These are phyloP conservation scores for Arctia plantaginis DNA, from an alignment of 2,888 invertebrate genomes.

Conservation along the genomic window DNA sequence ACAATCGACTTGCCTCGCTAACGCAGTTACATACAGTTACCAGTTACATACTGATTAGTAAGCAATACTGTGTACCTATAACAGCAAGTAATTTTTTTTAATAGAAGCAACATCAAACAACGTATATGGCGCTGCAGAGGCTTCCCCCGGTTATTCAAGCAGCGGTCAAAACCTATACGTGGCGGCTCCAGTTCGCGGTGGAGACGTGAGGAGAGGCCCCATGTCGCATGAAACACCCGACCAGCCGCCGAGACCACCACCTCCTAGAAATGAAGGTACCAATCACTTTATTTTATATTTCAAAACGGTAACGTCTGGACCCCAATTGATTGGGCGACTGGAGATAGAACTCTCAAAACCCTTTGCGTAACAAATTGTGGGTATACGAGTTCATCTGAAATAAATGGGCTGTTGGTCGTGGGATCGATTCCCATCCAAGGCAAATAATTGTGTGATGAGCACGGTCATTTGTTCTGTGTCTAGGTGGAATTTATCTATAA, in stretches of 20 bases:
- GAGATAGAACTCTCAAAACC: neutral
- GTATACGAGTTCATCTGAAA: too few species aligned
- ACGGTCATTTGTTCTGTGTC: too few species aligned
- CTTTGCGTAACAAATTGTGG: neutral
- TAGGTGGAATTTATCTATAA: too few species aligned
- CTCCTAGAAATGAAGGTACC: slow-evolving; percentile 93
- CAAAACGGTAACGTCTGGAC: neutral
- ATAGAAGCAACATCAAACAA: slow-evolving; percentile 74
- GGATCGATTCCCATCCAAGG: too few species aligned
- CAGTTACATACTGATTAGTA: too few species aligned
- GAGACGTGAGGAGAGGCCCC: slow-evolving; percentile 71
- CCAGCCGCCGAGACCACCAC: slow-evolving; percentile 94
- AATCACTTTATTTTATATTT: neutral
- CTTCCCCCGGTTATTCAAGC: slow-evolving; percentile 88
- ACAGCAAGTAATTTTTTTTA: slow-evolving; percentile 22
- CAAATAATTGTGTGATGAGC: too few species aligned
- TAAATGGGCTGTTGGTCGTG: too few species aligned
- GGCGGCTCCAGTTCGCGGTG: slow-evolving; percentile 92
- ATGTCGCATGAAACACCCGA: slow-evolving; percentile 80
- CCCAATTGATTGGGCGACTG: neutral
- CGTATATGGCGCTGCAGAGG: slow-evolving; percentile 68
- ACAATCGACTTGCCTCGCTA: too few species aligned
- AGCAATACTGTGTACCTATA: too few species aligned
- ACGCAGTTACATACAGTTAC: too few species aligned
- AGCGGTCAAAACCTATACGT: slow-evolving; percentile 96